Percentiles rank a stretch among this genome's conserved stretches.
Conservation (phyloP, 37 sponge, comb jelly and placozoan genomes). For the Halichondria panicea region DNA sequence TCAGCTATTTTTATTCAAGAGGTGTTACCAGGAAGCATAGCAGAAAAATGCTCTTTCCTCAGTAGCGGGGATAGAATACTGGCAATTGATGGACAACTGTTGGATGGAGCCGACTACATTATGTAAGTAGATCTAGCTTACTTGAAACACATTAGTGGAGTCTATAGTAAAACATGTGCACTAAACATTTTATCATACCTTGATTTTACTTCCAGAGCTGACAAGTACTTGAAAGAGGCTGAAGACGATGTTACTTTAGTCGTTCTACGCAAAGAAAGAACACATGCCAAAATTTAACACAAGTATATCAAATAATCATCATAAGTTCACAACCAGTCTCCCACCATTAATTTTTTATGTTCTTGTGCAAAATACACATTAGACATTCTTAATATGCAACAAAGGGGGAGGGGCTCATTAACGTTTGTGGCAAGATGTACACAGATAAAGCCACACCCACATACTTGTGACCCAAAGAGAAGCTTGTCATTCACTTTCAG, state of each 20-base stretch:
- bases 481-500: too few relatives aligned
- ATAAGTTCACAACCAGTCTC: background rate
- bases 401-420: too few relatives aligned
- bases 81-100: conserved; percentile 54
- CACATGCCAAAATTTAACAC: background rate
- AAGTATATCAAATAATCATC: background rate
- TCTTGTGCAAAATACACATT: background rate
- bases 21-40: conserved; percentile 45
- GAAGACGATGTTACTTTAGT: conserved; percentile 61
- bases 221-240: conserved; percentile 69
- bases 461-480: too few relatives aligned
- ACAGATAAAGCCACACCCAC: too few relatives aligned
- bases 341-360: background rate
- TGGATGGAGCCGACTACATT: conserved; percentile 54
- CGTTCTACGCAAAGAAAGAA: background rate
- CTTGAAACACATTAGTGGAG: background rate
- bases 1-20: conserved; percentile 39
- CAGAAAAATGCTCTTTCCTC: conserved; percentile 23
- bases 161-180: background rate
- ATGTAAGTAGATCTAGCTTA: conserved; percentile 27
- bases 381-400: background rate
- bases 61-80: conserved; percentile 39
- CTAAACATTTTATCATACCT: background rate
- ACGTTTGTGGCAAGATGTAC: too few relatives aligned
- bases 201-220: conserved; percentile 27